Evolutionary conservation across 1,140 invertebrate species (phyloP).

Genomic region (Trichonephila clavipes): DNA sequence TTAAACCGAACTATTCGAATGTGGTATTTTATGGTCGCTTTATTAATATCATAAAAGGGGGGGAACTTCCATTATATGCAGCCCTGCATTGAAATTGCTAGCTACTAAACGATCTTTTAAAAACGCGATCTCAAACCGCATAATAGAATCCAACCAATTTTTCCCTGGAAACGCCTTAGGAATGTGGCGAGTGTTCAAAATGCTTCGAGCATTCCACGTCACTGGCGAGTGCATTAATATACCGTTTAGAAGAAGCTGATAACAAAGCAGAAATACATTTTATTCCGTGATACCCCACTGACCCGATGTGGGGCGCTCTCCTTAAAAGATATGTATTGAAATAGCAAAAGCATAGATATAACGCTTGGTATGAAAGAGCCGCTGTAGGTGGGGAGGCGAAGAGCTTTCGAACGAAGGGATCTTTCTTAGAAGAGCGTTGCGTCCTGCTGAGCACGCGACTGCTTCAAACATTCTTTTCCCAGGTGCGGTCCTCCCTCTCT

Average conservation of each 20-base stretch:
- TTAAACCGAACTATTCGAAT: background rate
- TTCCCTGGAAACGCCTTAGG: background rate
- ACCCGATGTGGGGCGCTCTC: background rate
- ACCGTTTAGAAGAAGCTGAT: conserved; percentile 23
- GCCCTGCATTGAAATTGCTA: background rate
- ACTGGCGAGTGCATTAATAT: conserved; percentile 28
- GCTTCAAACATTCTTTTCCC: conserved; percentile 53
- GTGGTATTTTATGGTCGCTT: background rate
- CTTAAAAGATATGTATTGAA: conserved; percentile 47
- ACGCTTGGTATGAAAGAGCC: conserved; percentile 8
- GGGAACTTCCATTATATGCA: background rate
- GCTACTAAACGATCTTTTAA: background rate
- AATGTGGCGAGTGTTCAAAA: conserved; percentile 53
- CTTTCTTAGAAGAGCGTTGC: conserved; percentile 7
- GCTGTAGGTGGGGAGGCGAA: background rate
- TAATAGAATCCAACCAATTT: conserved; percentile 35
- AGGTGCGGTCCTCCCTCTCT: conserved; percentile 15
- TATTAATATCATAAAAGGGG: conserved; percentile 45
- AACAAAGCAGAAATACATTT: conserved; percentile 61
- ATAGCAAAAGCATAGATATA: conserved; percentile 39
- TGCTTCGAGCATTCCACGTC: background rate
- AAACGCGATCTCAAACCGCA: background rate
- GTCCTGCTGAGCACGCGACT: conserved; percentile 59
- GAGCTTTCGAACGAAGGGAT: background rate
- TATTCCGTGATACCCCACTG: conserved; percentile 56